These are phyloP conservation scores for Typhlichthys subterraneus DNA, from an alignment of 2,797 vertebrate genomes.

Conservation along the genomic window DNA sequence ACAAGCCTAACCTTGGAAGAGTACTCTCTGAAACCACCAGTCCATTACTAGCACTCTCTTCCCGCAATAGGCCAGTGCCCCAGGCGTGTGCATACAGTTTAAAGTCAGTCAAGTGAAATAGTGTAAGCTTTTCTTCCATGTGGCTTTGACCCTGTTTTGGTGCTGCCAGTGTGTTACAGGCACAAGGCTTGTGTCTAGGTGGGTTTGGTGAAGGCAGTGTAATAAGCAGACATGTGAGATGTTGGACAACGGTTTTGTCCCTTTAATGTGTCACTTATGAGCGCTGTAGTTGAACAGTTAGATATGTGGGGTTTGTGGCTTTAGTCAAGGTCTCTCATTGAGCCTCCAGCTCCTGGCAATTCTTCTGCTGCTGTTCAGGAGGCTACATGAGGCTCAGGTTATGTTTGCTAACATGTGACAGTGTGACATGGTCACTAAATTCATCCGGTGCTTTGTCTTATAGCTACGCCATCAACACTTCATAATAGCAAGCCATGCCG, in stretches of 20 bases:
- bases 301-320: neutral
- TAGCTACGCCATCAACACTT: neutral
- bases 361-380: conserved; percentile 11
- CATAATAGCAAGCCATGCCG: conserved; percentile 23
- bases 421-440: conserved; percentile 34
- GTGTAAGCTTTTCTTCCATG: conserved; percentile 29
- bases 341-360: conserved; percentile 8
- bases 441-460: too few relatives aligned
- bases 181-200: conserved; percentile 11
- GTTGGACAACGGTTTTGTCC: neutral
- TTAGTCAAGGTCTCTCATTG: conserved; percentile 10
- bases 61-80: conserved; percentile 48
- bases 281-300: conserved; percentile 4
- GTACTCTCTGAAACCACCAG: conserved; percentile 47
- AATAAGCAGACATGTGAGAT: neutral
- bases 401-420: conserved; percentile 10
- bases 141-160: conserved; percentile 47
- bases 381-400: conserved; percentile 2
- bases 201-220: neutral
- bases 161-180: conserved; percentile 24
- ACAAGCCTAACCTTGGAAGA: conserved; percentile 58
- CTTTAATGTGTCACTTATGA: conserved; percentile 13
- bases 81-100: conserved; percentile 22
- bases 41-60: conserved; percentile 16
- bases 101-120: conserved; percentile 52